Evolutionary conservation across 2,888 invertebrate species (phyloP).

Genomic region (Spodoptera picta): DNA sequence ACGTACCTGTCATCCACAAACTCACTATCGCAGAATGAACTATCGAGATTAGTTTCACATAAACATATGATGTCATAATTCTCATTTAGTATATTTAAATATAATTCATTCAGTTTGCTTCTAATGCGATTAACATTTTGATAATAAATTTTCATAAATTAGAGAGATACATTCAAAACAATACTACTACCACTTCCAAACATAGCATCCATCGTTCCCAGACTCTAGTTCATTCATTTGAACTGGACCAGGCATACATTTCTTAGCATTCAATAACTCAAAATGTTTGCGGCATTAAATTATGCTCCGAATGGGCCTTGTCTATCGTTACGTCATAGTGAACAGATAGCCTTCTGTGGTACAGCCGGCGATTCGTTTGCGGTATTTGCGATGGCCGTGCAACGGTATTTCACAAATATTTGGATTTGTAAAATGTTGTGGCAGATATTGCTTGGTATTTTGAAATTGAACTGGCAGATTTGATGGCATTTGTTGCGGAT

Average conservation of each 20-base stretch:
- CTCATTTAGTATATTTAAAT: no score
- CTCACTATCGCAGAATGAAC: no score
- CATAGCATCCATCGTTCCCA: background rate
- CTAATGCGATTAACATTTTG: no score
- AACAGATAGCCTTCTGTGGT: conserved; percentile 38
- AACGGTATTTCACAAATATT: conserved; percentile 59
- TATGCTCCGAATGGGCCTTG: conserved; percentile 41
- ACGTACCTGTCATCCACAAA: no score
- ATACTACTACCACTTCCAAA: no score
- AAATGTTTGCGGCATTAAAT: conserved; percentile 49
- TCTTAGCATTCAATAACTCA: conserved; percentile 47
- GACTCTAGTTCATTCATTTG: conserved; percentile 14
- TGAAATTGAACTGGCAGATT: conserved; percentile 46
- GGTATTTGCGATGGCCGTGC: conserved; percentile 53
- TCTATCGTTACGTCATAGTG: conserved; percentile 52
- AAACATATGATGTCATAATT: no score
- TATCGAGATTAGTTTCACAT: no score
- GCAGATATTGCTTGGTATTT: conserved; percentile 52
- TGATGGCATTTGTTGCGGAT: conserved; percentile 40
- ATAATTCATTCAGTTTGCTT: no score
- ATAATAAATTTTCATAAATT: no score
- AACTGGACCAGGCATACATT: conserved; percentile 11
- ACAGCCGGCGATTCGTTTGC: conserved; percentile 45
- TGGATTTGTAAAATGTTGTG: conserved; percentile 58
- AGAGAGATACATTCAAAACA: no score